Evolutionary conservation across 2,797 vertebrate genomes (phyloP).

Genomic region (Chrosomus eos): DNA sequence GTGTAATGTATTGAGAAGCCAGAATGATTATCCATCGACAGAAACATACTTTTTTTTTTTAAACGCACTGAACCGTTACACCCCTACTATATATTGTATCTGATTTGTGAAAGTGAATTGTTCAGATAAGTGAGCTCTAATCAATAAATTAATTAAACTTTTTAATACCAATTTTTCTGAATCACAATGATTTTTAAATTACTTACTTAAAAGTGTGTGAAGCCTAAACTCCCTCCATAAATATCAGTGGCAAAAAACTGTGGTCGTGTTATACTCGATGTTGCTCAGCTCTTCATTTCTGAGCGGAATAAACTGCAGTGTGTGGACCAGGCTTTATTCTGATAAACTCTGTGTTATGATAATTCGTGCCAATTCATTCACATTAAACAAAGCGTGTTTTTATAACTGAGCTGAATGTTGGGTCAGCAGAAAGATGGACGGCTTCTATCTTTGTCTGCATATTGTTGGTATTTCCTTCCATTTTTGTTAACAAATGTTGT

Average conservation of each 20-base stretch:
- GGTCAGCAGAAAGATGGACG: constrained; percentile 62
- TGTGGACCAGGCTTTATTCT: background rate
- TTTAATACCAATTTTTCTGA: background rate
- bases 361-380: constrained; percentile 70
- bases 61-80: too few species aligned
- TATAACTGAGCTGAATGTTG: constrained; percentile 60
- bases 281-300: background rate
- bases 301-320: background rate
- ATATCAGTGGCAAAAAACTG: too few species aligned
- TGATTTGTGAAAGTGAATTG: background rate
- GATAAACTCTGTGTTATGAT: constrained; percentile 63
- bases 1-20: too few species aligned
- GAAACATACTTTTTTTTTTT: too few species aligned
- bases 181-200: background rate
- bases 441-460: constrained; percentile 54
- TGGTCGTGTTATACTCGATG: background rate
- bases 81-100: too few species aligned
- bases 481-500: constrained; percentile 66
- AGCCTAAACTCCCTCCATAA: background rate
- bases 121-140: background rate
- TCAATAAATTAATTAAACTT: background rate
- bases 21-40: too few species aligned
- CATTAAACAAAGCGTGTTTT: constrained; percentile 75
- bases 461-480: constrained; percentile 74
- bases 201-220: background rate